phyloP scores from a whole-genome alignment of 2,797 vertebrate species.

The Zenarchopterus dispar region DNA sequence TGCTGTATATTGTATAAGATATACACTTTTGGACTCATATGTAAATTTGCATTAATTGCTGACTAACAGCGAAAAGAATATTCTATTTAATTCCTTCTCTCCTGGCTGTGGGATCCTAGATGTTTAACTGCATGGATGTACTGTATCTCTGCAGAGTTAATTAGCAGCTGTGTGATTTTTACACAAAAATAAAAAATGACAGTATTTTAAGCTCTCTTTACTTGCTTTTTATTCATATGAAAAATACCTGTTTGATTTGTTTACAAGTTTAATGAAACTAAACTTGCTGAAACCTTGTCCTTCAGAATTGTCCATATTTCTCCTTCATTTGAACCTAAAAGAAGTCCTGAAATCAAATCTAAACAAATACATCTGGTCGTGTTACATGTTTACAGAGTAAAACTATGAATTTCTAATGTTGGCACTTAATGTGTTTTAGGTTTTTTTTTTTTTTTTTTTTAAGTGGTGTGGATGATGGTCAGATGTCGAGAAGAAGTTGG shows the following conservation, averaged over 20 bases:
- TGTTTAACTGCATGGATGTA: slow-evolving; percentile 96
- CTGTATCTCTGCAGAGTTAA: slow-evolving; percentile 95
- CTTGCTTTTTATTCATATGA: slow-evolving; percentile 6
- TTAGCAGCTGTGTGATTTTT: slow-evolving; percentile 97
- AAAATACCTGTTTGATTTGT: not conserved
- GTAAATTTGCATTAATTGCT: slow-evolving; percentile 97
- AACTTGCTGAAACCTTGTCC: too few relatives aligned
- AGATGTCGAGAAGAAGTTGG: too few relatives aligned
- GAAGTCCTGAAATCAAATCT: too few relatives aligned
- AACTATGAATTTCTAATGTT: too few relatives aligned
- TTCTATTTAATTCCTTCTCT: slow-evolving; percentile 95
- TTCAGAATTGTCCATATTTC: too few relatives aligned
- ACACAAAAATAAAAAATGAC: slow-evolving; percentile 94
- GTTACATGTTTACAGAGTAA: too few relatives aligned
- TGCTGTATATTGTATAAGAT: slow-evolving; percentile 93
- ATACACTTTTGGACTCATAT: slow-evolving; percentile 93
- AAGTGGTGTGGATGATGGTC: too few relatives aligned
- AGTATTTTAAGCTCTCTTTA: slow-evolving; percentile 88
- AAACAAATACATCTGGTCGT: too few relatives aligned
- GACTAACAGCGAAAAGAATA: slow-evolving; percentile 91
- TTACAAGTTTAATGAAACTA: too few relatives aligned
- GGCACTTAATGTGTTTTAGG: too few relatives aligned
- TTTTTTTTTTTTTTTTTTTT: too few relatives aligned
- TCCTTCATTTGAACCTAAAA: too few relatives aligned
- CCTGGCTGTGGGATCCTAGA: slow-evolving; percentile 94